Base-by-base conservation (phyloP, 2,113 vertebrate species). In the Gymnorhina tibicen region DNA sequence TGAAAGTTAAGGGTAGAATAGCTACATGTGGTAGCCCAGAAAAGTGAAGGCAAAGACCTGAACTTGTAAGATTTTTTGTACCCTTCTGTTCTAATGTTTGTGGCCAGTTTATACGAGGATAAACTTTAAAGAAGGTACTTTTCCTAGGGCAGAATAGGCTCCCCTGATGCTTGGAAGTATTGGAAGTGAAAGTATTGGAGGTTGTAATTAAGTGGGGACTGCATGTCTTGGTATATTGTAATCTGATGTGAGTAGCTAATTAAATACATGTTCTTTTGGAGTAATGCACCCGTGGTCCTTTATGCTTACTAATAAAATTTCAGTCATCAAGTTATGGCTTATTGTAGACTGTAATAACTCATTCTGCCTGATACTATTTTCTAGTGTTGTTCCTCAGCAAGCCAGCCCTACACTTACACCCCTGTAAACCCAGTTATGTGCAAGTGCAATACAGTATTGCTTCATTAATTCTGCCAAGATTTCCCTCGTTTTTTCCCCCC, bases 381-480 rank as follows among this genome's bases (percentile, higher is more conserved):
- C 62, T 49, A 7, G 42, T 56, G 70, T 28, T 87, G 60, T 80
- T 96, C 52, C 42, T 80, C 49, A n/a, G 77, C 13, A 27, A 89
- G 89, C 42, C 66, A 67, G 58, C 42, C 28, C 46, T 86, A 35
- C 47, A 20, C 14, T 32, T 79, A 78, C 14, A 39, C 39, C 59
- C 18, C 67, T 85, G 33, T 76, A 67, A 93, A 93, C 17, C 63
- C 47, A n/a, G 26, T 13, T 33, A 85, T 95, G 66, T 89, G 89
- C 89, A 89, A 81, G 59, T 39, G 72, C 81, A 87, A 3, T 85
- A 32, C 50, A 50, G 64, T 66, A 83, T 91, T 81, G 80, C 89
- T 93, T 95, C 91, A 94, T 97, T 95, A 96, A 95, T 94, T 95
- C 93, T 96, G 89, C 66, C 0, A 26, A 97, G 86, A 92, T 93